Evolutionary conservation across 2,888 invertebrate species (phyloP), one percentile per base, ranked within the genome.

Genomic region (Lasioglossum vierecki): DNA sequence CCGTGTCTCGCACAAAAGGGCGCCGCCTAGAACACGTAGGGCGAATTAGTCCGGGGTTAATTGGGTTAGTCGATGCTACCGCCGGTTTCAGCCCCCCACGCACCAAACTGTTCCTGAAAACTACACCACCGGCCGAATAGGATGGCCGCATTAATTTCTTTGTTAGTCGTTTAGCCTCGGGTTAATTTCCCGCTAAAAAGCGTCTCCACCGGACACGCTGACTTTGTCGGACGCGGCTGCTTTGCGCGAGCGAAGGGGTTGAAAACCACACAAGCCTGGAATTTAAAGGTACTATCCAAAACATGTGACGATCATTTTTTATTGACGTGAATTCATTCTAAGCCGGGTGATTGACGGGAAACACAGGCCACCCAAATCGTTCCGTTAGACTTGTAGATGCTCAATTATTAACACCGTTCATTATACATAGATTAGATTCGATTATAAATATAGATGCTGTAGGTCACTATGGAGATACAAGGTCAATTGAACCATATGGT

Each of bases 31-130:
- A 83, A 87, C 91, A 86, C 91, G 88, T 87, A 85, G 83, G 77
- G 85, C 53, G 84, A 90, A 91, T 91, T 91, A 91, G 86, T 83
- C 71, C 35, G 49, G 53, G 83, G 86, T 84, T 91, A 91, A 91
- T 91, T 91, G 88, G 89, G 88, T 89, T 88, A 91, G 39, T 53
- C 79, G 82, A 35, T 68, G 76, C 78, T 72, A 68, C 77, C 79
- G 57, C 60, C 18, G 60, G 74, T 72, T 76, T 76, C 81, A 68
- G 75, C 60, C 77, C 83, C 46, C 60, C 60, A 13, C 26, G 26
- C 26, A n/a, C 1, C 26, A 13, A 13, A 15, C 26, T 0, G 6
- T 15, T 39, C 46, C 46, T n/a, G 57, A n/a, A 57, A n/a, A 9
- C 3, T 39, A n/a, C 57, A 60, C 74, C 66, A 22, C 49, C 66